Conservation (phyloP, 2,888 invertebrate species). For the Limulus polyphemus region DNA sequence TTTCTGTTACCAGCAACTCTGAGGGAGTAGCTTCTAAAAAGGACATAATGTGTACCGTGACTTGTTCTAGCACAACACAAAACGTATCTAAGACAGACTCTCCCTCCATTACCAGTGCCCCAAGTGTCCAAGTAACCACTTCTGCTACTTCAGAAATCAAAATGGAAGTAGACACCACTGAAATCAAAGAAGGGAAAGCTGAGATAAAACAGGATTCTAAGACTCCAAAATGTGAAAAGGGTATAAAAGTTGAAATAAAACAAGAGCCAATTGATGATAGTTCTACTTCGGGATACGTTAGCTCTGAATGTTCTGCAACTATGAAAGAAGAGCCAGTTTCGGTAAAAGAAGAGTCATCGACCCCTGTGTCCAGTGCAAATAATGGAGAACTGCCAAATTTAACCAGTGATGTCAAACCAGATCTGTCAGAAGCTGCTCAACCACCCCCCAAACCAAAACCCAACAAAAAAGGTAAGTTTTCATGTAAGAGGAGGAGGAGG, state of each 20-base stretch:
- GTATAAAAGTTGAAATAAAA: conserved; percentile 26
- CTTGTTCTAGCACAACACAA: conserved; percentile 15
- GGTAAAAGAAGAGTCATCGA: conserved; percentile 48
- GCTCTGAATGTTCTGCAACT: conserved; percentile 2
- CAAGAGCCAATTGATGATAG: conserved; percentile 22
- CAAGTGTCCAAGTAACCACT: neutral
- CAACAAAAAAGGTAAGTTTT: conserved; percentile 23
- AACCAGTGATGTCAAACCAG: conserved; percentile 20
- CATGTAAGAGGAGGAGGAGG: no score
- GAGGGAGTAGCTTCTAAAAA: no score
- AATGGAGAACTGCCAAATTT: conserved; percentile 35
- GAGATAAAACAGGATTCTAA: conserved; percentile 11
- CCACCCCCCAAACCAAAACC: conserved; percentile 20
- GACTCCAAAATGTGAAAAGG: conserved; percentile 13
- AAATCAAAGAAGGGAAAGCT: conserved; percentile 12
- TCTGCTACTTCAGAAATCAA: neutral
- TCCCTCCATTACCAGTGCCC: neutral
- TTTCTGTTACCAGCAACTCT: conserved; percentile 8
- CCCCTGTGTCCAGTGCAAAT: conserved; percentile 41
- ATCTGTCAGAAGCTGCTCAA: conserved; percentile 17
- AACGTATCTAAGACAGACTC: conserved; percentile 5
- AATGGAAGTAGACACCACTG: conserved; percentile 14
- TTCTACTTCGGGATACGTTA: conserved; percentile 3
- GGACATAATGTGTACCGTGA: no score
- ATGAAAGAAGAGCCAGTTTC: conserved; percentile 33